A percentile compares a stretch with the other conserved stretches of the same genome.
These are phyloP conservation scores for Notiomystis cincta DNA, from an alignment of 2,113 vertebrate species.

Conservation along the genomic window DNA sequence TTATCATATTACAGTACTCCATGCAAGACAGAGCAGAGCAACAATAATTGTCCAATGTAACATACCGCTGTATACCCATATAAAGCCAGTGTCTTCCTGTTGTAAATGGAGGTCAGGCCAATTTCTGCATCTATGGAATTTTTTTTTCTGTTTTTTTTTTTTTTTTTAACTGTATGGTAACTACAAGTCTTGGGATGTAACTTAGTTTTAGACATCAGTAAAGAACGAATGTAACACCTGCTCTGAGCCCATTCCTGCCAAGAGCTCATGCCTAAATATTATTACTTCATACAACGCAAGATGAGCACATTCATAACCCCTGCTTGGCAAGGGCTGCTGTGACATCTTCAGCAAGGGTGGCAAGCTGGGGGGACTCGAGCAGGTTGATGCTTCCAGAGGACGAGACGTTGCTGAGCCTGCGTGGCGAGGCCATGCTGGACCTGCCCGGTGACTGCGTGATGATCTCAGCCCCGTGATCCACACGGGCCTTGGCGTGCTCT, in stretches of 20 bases:
- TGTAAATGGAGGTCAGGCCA: conserved; percentile 75
- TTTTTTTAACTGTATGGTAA: conserved; percentile 66
- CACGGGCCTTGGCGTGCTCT: conserved; percentile 88
- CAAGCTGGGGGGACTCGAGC: conserved; percentile 91
- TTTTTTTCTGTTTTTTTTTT: not conserved
- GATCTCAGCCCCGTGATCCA: conserved; percentile 94
- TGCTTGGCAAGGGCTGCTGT: conserved; percentile 96
- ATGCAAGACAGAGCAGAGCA: conserved; percentile 85
- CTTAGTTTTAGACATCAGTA: conserved; percentile 73
- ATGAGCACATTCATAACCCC: conserved; percentile 90
- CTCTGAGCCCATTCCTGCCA: conserved; percentile 79
- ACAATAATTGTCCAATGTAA: conserved; percentile 75
- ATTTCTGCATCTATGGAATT: conserved; percentile 70
- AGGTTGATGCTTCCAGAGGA: conserved; percentile 97
- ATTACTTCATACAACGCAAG: conserved; percentile 65
- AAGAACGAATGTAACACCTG: conserved; percentile 76
- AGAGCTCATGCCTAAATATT: conserved; percentile 81
- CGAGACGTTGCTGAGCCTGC: conserved; percentile 90
- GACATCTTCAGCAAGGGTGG: conserved; percentile 95
- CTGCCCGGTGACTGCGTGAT: conserved; percentile 84
- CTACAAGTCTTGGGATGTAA: conserved; percentile 74
- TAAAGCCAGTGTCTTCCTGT: conserved; percentile 78
- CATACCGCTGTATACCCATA: conserved; percentile 70
- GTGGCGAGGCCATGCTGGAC: conserved; percentile 87
- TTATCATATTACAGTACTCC: conserved; percentile 76